phyloP scores from a whole-genome alignment of 2,113 vertebrate species.

The Sinocyclocheilus maitianheensis region DNA sequence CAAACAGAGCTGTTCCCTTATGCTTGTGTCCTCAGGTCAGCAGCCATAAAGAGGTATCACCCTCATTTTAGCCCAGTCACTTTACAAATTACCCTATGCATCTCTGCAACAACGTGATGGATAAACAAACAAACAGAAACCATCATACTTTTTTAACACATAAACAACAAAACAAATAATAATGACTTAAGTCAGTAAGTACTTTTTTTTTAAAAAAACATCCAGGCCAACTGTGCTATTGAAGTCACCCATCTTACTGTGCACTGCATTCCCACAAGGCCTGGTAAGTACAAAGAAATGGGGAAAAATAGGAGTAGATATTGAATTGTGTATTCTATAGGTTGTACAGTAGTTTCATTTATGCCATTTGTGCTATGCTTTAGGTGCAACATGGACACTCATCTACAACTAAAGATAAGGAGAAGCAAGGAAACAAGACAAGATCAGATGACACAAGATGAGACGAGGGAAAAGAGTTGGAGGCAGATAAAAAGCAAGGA shows the following conservation, averaged over 20 bases:
- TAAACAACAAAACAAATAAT: background rate
- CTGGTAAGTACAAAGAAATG: background rate
- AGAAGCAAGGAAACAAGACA: conserved; percentile 11
- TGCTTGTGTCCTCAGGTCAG: background rate
- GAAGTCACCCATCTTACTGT: background rate
- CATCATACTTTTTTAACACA: background rate
- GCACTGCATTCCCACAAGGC: background rate
- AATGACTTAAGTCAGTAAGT: background rate
- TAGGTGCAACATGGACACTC: background rate
- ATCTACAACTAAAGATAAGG: background rate
- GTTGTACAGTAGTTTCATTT: background rate
- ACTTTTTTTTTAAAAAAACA: background rate
- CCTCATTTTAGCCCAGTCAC: conserved; percentile 31
- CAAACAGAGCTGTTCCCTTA: background rate
- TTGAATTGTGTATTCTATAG: background rate
- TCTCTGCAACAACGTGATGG: background rate
- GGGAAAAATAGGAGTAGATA: background rate
- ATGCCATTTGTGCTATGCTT: background rate
- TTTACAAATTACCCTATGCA: conserved; percentile 15
- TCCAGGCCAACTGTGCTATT: background rate
- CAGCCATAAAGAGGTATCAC: conserved; percentile 26
- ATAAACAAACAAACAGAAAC: conserved; percentile 13
- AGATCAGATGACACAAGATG: background rate
- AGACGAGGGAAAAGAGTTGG: background rate
- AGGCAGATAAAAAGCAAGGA: background rate